Evolutionary conservation across 2,797 vertebrate species (phyloP).

Genomic region (Gobionotothen gibberifrons): DNA sequence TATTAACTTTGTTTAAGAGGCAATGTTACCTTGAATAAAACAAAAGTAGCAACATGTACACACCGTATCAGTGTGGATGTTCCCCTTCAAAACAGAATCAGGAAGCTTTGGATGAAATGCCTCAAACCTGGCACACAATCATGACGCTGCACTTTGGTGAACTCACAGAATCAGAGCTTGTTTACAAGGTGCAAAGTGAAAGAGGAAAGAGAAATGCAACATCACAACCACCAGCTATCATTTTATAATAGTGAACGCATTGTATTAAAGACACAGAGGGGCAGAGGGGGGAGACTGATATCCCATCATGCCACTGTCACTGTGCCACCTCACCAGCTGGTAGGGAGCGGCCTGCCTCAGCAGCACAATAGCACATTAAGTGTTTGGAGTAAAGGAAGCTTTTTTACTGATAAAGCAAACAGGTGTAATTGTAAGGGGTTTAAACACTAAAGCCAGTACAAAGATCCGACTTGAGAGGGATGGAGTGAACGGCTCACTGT

Average conservation of each 20-base stretch:
- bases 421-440: background rate
- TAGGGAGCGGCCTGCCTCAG: conserved; percentile 52
- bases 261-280: background rate
- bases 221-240: background rate
- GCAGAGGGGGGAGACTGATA: background rate
- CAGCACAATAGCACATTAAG: conserved; percentile 45
- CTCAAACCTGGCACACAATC: background rate
- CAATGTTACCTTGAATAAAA: background rate
- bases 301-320: conserved; percentile 36
- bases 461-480: conserved; percentile 32
- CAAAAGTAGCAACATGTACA: background rate
- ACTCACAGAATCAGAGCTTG: background rate
- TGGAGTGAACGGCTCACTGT: conserved; percentile 29
- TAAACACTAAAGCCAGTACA: conserved; percentile 15
- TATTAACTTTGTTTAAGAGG: background rate
- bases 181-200: background rate
- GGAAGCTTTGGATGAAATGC: conserved; percentile 11
- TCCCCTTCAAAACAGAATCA: background rate
- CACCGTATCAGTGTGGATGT: conserved; percentile 1
- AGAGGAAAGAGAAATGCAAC: background rate
- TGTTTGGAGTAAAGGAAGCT: background rate
- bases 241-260: conserved; percentile 3
- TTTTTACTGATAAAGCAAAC: background rate
- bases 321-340: conserved; percentile 63
- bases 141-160: conserved; percentile 48